A percentile compares a stretch with the other conserved stretches of the same genome.
phyloP scores from a whole-genome alignment of 2,113 vertebrate species.

The Zosterops lateralis region DNA sequence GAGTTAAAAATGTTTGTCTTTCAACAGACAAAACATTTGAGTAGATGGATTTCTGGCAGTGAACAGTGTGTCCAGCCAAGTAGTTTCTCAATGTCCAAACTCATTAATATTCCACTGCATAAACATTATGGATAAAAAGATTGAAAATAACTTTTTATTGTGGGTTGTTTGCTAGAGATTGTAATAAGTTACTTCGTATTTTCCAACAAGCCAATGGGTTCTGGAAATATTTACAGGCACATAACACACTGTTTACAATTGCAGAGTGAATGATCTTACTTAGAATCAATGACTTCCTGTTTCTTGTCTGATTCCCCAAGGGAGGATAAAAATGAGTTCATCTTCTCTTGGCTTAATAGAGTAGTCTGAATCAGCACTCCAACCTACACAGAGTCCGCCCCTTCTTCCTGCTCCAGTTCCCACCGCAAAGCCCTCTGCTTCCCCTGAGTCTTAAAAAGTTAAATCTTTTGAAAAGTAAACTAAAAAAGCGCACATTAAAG shows the following conservation, averaged over 20 bases:
- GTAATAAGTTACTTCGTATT: slow-evolving; percentile 48
- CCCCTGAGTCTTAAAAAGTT: neutral
- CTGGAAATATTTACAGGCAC: slow-evolving; percentile 74
- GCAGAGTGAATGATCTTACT: slow-evolving; percentile 72
- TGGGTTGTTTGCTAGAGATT: slow-evolving; percentile 8
- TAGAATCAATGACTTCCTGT: slow-evolving; percentile 78
- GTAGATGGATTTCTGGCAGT: slow-evolving; percentile 23
- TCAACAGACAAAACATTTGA: slow-evolving; percentile 48
- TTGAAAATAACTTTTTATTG: slow-evolving; percentile 49
- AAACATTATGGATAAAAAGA: slow-evolving; percentile 47
- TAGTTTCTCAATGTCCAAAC: slow-evolving; percentile 44
- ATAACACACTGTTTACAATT: slow-evolving; percentile 72
- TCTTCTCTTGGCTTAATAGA: slow-evolving; percentile 49
- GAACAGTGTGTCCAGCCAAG: slow-evolving; percentile 31
- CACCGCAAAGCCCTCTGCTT: neutral
- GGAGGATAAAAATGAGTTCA: slow-evolving; percentile 70
- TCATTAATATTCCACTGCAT: slow-evolving; percentile 52
- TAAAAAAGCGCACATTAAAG: neutral
- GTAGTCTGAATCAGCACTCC: slow-evolving; percentile 64
- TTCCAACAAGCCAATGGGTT: slow-evolving; percentile 51
- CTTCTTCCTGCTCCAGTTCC: slow-evolving; percentile 53
- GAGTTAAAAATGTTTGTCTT: slow-evolving; percentile 53
- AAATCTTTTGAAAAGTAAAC: slow-evolving; percentile 31
- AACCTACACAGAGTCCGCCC: slow-evolving; percentile 51
- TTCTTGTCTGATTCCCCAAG: slow-evolving; percentile 71